phyloP scores from a whole-genome alignment of 2,797 vertebrate species.

The Dendrocincla tyrannina region DNA sequence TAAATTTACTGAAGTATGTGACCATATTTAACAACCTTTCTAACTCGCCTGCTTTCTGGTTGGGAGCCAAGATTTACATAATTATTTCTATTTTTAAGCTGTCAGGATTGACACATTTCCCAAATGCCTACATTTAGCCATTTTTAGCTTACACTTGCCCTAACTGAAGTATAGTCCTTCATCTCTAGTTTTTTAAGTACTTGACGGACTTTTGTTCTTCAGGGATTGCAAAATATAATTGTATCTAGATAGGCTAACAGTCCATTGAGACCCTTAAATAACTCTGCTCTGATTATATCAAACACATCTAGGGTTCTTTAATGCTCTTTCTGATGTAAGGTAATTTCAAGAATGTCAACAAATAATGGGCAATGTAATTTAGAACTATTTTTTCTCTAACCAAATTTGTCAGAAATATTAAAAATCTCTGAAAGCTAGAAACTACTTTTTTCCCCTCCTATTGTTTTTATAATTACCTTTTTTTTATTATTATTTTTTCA shows the following conservation, averaged over 20 bases:
- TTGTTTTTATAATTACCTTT: not conserved
- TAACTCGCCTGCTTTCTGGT: not conserved
- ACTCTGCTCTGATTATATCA: conserved; percentile 35
- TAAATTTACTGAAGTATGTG: conserved; percentile 66
- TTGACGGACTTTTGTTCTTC: not conserved
- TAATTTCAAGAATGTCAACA: not conserved
- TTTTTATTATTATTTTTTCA: not conserved
- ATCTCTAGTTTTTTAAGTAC: conserved; percentile 28
- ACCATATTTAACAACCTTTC: conserved; percentile 58
- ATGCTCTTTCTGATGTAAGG: conserved; percentile 1
- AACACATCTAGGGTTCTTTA: not conserved
- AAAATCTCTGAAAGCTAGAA: not conserved
- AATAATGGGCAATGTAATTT: not conserved
- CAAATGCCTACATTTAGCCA: conserved; percentile 5
- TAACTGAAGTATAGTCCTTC: conserved; percentile 29
- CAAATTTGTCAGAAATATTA: not conserved
- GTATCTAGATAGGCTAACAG: not conserved
- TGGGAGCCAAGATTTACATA: conserved; percentile 71
- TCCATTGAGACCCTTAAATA: conserved; percentile 33
- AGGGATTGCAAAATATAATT: conserved; percentile 33
- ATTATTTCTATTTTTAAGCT: conserved; percentile 70
- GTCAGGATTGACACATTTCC: conserved; percentile 50
- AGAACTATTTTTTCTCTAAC: not conserved
- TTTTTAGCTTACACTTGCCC: conserved; percentile 48
- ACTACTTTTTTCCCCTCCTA: not conserved